Evolutionary conservation across 2,797 vertebrate genomes (phyloP).

Genomic region (Apodemus agrarius): DNA sequence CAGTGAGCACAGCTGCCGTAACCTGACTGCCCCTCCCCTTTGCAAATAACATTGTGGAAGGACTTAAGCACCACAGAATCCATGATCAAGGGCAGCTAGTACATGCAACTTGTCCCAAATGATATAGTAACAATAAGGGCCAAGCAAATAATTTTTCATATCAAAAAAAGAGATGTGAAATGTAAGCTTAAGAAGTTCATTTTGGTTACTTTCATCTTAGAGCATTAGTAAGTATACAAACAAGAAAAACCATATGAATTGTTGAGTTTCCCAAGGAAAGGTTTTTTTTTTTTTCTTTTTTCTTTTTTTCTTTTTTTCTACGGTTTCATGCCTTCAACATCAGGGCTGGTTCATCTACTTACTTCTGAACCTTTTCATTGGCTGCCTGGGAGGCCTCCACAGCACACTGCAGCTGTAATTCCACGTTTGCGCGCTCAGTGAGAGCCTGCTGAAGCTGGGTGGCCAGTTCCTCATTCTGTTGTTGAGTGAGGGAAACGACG

Average conservation of each 20-base stretch:
- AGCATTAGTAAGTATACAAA: neutral
- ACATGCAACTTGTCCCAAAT: constrained; percentile 37
- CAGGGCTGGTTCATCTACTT: constrained; percentile 77
- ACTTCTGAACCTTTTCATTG: constrained; percentile 92
- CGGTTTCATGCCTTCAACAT: constrained; percentile 28
- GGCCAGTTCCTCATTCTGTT: constrained; percentile 87
- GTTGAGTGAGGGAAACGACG: constrained; percentile 84
- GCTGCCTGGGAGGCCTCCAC: constrained; percentile 89
- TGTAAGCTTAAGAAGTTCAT: constrained; percentile 3
- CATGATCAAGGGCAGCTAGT: neutral
- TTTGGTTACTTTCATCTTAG: constrained; percentile 42
- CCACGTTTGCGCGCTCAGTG: constrained; percentile 87
- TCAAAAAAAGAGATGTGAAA: neutral
- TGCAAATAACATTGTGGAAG: constrained; percentile 17
- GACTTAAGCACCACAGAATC: neutral
- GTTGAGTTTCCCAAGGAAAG: constrained; percentile 9
- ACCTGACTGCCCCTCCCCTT: neutral
- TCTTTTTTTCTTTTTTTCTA: constrained; percentile 49
- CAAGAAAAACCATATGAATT: neutral
- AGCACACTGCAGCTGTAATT: constrained; percentile 89
- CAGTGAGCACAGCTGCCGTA: neutral
- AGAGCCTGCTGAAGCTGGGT: constrained; percentile 90
- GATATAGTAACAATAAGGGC: neutral
- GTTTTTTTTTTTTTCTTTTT: too few species aligned
- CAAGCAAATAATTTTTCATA: constrained; percentile 47